Evolutionary conservation across 2,797 vertebrate species (phyloP), one percentile per base, ranked within the genome.

Genomic region (Acanthopagrus latus): DNA sequence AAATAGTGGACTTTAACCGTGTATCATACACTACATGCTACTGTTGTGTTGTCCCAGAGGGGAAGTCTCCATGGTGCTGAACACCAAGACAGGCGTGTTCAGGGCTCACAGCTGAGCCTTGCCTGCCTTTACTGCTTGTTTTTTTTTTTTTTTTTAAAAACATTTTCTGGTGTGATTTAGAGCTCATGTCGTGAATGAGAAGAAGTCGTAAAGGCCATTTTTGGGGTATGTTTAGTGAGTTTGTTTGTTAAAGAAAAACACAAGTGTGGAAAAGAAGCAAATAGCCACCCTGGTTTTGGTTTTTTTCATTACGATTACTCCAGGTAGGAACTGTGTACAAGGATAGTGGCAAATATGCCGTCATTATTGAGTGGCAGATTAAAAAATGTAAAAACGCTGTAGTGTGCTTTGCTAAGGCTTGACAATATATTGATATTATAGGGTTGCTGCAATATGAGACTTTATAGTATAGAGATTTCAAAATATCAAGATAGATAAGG

Each of bases 51-150:
- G 27, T 72, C 80, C 60, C 71, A 46, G 27, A n/a, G 18, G 67
- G 63, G 86, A 89, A 25, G 88, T 92, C 74, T 90, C 90, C 85
- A 63, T 86, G 90, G 89, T 90, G 82, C 90, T 90, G 74, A 86
- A 85, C 78, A 76, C 64, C 27, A 64, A 65, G 47, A 67, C 62
- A 6, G 8, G 38, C 41, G 20, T 18, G 57, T 65, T 67, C 73
- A 75, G 33, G 25, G 25, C 50, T 65, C 50, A 21, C 66, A 85
- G 76, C 71, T 74, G 64, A 81, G 74, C 33, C 57, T 71, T 6
- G 1, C 6, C 21, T 62, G 57, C 44, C 46, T 50, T 20, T 3
- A 9, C 0, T 21, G 25, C 20, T 14, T 46, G 16, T 14, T 50
- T 44, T 71, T n/a, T n/a, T n/a, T 14, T 50, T 44, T 71, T 38